Evolutionary conservation across 2,113 vertebrate species (phyloP).

Genomic region (Saguinus midas): DNA sequence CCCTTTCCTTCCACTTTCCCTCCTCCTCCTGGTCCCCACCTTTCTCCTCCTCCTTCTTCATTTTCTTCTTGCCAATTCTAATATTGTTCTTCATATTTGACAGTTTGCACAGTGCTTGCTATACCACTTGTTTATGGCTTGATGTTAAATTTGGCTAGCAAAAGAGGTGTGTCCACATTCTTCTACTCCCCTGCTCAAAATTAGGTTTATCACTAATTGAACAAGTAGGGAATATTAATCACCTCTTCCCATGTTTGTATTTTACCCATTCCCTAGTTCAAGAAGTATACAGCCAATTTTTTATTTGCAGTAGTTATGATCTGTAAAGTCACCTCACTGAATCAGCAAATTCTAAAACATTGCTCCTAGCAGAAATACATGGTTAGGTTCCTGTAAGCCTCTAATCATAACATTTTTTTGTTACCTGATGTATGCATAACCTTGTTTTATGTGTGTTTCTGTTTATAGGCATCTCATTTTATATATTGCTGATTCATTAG

Average conservation of each 20-base stretch:
- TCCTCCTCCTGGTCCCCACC: too few species aligned
- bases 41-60: not conserved
- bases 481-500: not conserved
- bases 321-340: not conserved
- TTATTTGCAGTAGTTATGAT: not conserved
- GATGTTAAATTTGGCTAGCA: not conserved
- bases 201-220: slow-evolving; percentile 18
- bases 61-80: not conserved
- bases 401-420: not conserved
- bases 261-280: not conserved
- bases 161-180: not conserved
- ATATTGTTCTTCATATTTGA: not conserved
- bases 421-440: not conserved
- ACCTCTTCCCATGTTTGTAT: not conserved
- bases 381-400: not conserved
- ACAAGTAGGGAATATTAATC: not conserved
- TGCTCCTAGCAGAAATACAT: not conserved
- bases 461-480: not conserved
- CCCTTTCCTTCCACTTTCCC: not conserved
- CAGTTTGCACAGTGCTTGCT: not conserved
- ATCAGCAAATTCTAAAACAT: not conserved
- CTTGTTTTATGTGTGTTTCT: not conserved
- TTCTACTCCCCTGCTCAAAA: not conserved
- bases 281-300: not conserved
- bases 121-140: slow-evolving; percentile 30